These are phyloP conservation scores for Quadroppia sp. DNA, from an alignment of 2,888 invertebrate genomes.

Conservation along the genomic window DNA sequence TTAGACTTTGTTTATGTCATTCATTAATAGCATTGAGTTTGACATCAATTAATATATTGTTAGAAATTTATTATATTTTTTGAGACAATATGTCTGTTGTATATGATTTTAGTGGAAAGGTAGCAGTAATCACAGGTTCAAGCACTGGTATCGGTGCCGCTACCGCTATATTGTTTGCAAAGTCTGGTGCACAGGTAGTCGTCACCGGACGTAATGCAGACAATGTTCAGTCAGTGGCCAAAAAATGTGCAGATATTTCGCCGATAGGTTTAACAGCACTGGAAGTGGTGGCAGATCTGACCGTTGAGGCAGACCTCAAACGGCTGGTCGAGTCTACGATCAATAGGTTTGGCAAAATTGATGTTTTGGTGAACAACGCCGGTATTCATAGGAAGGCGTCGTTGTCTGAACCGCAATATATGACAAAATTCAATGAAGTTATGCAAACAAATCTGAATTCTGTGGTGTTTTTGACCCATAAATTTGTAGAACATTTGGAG, in stretches of 20 bases:
- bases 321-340: conserved; percentile 37
- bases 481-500: conserved; percentile 27
- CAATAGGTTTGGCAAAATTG: conserved; percentile 32
- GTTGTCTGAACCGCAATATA: conserved; percentile 20
- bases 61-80: too few species aligned
- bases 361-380: conserved; percentile 42
- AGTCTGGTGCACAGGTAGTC: too few species aligned
- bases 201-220: conserved; percentile 1
- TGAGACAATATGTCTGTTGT: too few species aligned
- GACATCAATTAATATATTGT: too few species aligned
- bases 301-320: conserved; percentile 15
- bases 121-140: neutral
- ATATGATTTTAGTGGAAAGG: neutral
- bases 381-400: neutral
- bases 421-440: conserved; percentile 3
- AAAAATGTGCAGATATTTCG: neutral
- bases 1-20: too few species aligned
- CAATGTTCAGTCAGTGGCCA: neutral
- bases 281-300: conserved; percentile 39
- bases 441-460: conserved; percentile 24
- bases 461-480: conserved; percentile 15
- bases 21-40: too few species aligned
- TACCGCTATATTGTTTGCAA: neutral
- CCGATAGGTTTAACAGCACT: neutral
- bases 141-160: neutral